These are phyloP conservation scores for Torymus texanus DNA, from an alignment of 2,888 invertebrate species.

Conservation along the genomic window DNA sequence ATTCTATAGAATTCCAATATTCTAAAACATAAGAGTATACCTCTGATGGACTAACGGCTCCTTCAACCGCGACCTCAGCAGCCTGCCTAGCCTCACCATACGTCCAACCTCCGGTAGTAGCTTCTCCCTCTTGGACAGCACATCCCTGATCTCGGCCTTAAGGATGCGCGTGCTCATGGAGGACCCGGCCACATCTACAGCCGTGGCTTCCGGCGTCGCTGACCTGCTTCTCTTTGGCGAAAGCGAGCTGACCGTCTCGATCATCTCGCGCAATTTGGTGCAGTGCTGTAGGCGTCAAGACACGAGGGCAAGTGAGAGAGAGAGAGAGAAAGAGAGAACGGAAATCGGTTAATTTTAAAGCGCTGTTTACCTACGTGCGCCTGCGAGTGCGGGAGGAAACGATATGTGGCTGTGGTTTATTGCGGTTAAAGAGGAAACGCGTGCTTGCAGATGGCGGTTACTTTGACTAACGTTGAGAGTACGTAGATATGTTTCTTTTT, in stretches of 20 bases:
- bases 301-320: no score
- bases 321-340: not conserved
- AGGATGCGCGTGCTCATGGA: no score
- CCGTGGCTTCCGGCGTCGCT: constrained; percentile 19
- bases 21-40: constrained; percentile 57
- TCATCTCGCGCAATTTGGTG: constrained; percentile 79
- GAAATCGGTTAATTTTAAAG: constrained; percentile 44
- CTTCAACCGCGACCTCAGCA: constrained; percentile 81
- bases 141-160: constrained; percentile 74
- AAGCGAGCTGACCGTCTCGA: constrained; percentile 76
- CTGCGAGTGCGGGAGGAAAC: not conserved
- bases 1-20: no score
- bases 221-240: constrained; percentile 57
- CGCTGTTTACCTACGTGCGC: not conserved
- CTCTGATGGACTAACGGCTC: constrained; percentile 77
- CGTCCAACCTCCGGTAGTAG: constrained; percentile 83
- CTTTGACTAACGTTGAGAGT: no score
- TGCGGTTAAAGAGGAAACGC: no score
- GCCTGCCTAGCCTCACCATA: constrained; percentile 83
- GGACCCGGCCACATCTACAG: no score
- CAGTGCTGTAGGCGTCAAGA: constrained; percentile 76
- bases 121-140: constrained; percentile 80
- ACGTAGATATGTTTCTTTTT: no score
- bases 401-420: no score
- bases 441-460: no score